A percentile compares a stretch with the other conserved stretches of the same genome.
These are phyloP conservation scores for Perognathus longimembris DNA, from an alignment of 2,113 vertebrate genomes.

Conservation along the genomic window DNA sequence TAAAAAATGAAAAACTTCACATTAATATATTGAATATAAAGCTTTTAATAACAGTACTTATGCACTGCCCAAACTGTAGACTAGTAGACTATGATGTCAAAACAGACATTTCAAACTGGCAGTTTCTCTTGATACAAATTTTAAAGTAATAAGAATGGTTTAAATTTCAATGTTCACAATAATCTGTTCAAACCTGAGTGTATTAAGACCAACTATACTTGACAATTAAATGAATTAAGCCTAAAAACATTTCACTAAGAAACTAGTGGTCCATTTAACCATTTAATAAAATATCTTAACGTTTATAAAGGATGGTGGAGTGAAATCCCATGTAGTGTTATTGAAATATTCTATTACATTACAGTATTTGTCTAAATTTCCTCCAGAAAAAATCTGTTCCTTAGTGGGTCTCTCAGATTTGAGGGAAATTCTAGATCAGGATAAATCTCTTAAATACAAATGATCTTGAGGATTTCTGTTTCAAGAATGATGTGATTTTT, in stretches of 20 bases:
- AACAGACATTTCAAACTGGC: constrained; percentile 85
- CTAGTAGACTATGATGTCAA: constrained; percentile 81
- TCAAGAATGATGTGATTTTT: constrained; percentile 54
- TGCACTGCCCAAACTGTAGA: constrained; percentile 75
- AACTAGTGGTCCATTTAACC: constrained; percentile 88
- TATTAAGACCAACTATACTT: constrained; percentile 83
- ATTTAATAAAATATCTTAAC: constrained; percentile 84
- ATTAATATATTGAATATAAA: constrained; percentile 85
- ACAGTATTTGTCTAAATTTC: constrained; percentile 83
- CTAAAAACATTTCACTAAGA: constrained; percentile 86
- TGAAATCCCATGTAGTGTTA: constrained; percentile 83
- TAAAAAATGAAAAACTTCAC: constrained; percentile 83
- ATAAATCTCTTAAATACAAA: constrained; percentile 72
- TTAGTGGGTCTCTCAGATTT: constrained; percentile 77
- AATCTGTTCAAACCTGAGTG: constrained; percentile 88
- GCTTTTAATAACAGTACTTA: constrained; percentile 81
- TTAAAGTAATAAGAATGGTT: constrained; percentile 85
- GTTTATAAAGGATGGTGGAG: constrained; percentile 75
- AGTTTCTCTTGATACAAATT: constrained; percentile 86
- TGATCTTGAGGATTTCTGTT: constrained; percentile 55
- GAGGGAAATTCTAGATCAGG: constrained; percentile 77
- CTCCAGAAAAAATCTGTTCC: constrained; percentile 78
- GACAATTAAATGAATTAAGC: constrained; percentile 84
- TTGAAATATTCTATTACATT: constrained; percentile 83
- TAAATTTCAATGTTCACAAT: constrained; percentile 82